phyloP scores from a whole-genome alignment of 2,888 invertebrate genomes.

The Pristionchus maxplancki region DNA sequence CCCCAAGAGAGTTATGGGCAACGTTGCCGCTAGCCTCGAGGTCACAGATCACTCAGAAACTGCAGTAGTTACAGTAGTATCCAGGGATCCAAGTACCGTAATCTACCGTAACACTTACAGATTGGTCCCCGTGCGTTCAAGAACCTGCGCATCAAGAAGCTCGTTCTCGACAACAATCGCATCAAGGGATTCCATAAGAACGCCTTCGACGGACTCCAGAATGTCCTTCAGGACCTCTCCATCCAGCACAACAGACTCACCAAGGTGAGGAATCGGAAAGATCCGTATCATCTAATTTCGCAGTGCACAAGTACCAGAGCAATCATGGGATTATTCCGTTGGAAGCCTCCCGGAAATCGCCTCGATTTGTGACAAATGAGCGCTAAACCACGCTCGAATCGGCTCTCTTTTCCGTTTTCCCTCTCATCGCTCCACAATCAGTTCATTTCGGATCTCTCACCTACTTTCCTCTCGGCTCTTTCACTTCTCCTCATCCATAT shows the following conservation, averaged over 20 bases:
- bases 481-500: slow-evolving; percentile 23
- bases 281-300: too few species aligned
- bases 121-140: slow-evolving; percentile 84
- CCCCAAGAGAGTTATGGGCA: not conserved
- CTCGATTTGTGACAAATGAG: not conserved
- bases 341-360: not conserved
- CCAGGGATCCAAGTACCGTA: not conserved
- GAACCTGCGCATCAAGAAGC: slow-evolving; percentile 77
- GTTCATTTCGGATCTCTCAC: slow-evolving; percentile 48
- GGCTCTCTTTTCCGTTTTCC: not conserved
- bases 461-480: slow-evolving; percentile 31
- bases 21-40: slow-evolving; percentile 8
- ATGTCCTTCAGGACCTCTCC: slow-evolving; percentile 87
- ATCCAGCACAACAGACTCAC: slow-evolving; percentile 83
- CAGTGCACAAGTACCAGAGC: not conserved
- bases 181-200: slow-evolving; percentile 74
- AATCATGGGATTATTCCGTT: not conserved
- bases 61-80: not conserved
- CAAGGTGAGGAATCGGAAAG: slow-evolving; percentile 81
- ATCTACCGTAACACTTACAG: slow-evolving; percentile 57
- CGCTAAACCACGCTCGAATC: not conserved
- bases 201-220: slow-evolving; percentile 85
- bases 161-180: slow-evolving; percentile 77
- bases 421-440: slow-evolving; percentile 11
- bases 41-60: not conserved